Evolutionary conservation across 2,113 vertebrate genomes (phyloP).

Genomic region (Tachysurus vachellii): DNA sequence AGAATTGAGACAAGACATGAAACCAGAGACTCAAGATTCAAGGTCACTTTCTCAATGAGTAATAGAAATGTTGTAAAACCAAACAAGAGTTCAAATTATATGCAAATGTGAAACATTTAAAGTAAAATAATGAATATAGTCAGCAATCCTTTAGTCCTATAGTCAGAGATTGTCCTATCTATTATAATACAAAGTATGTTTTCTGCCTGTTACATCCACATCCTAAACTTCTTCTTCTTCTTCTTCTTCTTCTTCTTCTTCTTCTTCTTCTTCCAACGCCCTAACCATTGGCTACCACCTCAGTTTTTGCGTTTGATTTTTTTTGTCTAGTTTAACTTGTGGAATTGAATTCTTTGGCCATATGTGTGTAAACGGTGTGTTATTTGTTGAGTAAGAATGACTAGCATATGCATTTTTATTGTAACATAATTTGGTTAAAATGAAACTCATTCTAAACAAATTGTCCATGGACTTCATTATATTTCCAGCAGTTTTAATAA

Average conservation of each 20-base stretch:
- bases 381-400: not conserved
- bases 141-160: not conserved
- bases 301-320: too few species aligned
- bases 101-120: not conserved
- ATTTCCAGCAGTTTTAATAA: not conserved
- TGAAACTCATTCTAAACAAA: not conserved
- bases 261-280: too few species aligned
- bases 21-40: not conserved
- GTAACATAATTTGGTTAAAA: too few species aligned
- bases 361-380: not conserved
- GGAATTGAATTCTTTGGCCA: not conserved
- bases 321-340: too few species aligned
- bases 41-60: not conserved
- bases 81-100: not conserved
- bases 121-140: not conserved
- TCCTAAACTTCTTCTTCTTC: not conserved
- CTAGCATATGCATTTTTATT: too few species aligned
- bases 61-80: not conserved
- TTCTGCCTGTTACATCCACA: not conserved
- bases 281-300: too few species aligned
- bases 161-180: not conserved
- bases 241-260: too few species aligned
- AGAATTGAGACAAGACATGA: not conserved
- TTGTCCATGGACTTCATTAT: not conserved
- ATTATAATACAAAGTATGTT: not conserved